Evolutionary conservation across 2,888 invertebrate genomes (phyloP).

Genomic region (Callimorpha dominula): DNA sequence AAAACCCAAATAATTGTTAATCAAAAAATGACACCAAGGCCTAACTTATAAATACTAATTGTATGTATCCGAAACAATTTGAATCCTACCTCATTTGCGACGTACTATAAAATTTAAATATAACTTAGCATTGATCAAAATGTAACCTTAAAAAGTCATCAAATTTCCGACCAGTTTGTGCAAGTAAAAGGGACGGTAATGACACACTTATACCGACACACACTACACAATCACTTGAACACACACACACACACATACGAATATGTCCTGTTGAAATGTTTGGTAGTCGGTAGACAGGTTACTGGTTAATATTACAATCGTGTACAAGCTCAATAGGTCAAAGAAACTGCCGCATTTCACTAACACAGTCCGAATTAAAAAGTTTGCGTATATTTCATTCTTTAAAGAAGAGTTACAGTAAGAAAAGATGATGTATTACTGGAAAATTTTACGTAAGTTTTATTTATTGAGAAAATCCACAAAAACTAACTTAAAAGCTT

Average conservation of each 20-base stretch:
- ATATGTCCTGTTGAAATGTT: constrained; percentile 28
- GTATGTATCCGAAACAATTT: background rate
- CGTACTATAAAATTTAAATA: constrained; percentile 19
- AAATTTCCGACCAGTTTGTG: constrained; percentile 31
- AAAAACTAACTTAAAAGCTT: no score
- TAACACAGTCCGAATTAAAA: constrained; percentile 37
- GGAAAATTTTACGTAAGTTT: no score
- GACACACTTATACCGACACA: constrained; percentile 27
- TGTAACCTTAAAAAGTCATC: constrained; percentile 24
- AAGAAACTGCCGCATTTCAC: constrained; percentile 38
- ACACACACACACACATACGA: constrained; percentile 14
- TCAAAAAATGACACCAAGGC: background rate
- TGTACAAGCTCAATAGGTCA: constrained; percentile 32
- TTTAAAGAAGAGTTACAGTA: background rate
- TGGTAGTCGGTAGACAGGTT: constrained; percentile 30
- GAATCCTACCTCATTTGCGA: background rate
- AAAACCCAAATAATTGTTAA: background rate
- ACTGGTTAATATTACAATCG: constrained; percentile 40
- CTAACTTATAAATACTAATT: background rate
- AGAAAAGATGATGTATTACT: background rate
- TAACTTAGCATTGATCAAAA: constrained; percentile 2
- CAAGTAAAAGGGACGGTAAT: constrained; percentile 44
- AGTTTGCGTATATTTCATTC: constrained; percentile 4
- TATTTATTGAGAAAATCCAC: no score
- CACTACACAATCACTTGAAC: background rate